phyloP scores from a whole-genome alignment of 1,140 invertebrate genomes.

The Conopomorpha cramerella region DNA sequence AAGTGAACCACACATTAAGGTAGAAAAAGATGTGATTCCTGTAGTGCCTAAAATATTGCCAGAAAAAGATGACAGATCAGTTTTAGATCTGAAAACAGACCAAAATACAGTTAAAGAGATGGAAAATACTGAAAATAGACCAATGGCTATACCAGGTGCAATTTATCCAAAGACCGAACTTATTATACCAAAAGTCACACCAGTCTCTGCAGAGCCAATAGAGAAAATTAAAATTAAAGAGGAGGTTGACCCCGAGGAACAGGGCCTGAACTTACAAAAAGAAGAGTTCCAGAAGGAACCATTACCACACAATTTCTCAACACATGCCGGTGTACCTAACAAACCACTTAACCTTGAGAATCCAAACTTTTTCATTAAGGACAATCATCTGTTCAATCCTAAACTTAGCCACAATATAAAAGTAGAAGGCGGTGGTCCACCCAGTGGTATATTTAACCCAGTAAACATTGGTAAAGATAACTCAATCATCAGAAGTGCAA shows the following conservation, averaged over 20 bases:
- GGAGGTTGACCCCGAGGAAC: slow-evolving; percentile 59
- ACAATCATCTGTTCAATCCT: slow-evolving; percentile 46
- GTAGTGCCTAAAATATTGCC: slow-evolving; percentile 25
- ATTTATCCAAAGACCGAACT: slow-evolving; percentile 62
- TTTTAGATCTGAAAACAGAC: slow-evolving; percentile 44
- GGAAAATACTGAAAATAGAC: slow-evolving; percentile 31
- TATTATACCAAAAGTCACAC: slow-evolving; percentile 62
- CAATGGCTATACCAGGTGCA: slow-evolving; percentile 17
- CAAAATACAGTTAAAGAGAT: slow-evolving; percentile 21
- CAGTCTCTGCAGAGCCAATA: slow-evolving; percentile 41
- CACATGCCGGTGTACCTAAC: slow-evolving; percentile 30
- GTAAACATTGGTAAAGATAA: slow-evolving; percentile 42
- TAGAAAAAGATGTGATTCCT: slow-evolving; percentile 34
- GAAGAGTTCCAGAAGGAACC: slow-evolving; percentile 50
- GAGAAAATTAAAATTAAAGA: slow-evolving; percentile 64
- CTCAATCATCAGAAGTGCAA: slow-evolving; percentile 43
- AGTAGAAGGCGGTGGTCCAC: slow-evolving; percentile 44
- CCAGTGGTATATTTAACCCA: slow-evolving; percentile 46
- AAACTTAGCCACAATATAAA: slow-evolving; percentile 45
- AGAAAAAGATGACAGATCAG: slow-evolving; percentile 40
- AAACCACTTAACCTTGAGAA: slow-evolving; percentile 48
- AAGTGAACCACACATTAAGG: slow-evolving; percentile 27
- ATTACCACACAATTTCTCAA: slow-evolving; percentile 38
- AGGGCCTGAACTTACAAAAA: slow-evolving; percentile 39
- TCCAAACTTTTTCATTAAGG: slow-evolving; percentile 49